Percentiles rank a stretch among this genome's conserved stretches.
These are phyloP conservation scores for Plotosus lineatus DNA, from an alignment of 2,113 vertebrate genomes.

Conservation along the genomic window DNA sequence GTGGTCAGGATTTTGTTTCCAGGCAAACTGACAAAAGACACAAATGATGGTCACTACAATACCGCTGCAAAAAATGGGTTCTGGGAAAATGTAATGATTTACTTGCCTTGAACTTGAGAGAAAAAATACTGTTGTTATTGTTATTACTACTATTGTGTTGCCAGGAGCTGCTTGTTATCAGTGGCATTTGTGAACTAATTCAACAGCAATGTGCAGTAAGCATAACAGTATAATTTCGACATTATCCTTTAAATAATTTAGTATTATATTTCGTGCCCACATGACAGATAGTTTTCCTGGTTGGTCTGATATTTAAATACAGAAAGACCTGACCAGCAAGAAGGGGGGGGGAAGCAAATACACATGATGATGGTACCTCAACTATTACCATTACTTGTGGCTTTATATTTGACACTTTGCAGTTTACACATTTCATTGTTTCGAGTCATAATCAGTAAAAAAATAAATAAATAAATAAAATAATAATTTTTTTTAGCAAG, in stretches of 20 bases:
- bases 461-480: too few species aligned
- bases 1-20: too few species aligned
- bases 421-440: neutral
- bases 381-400: neutral
- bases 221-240: neutral
- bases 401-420: neutral
- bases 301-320: neutral
- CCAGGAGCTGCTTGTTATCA: neutral
- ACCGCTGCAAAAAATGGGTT: too few species aligned
- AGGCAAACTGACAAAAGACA: too few species aligned
- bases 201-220: neutral
- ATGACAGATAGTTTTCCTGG: neutral
- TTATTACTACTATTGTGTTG: neutral
- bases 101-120: neutral
- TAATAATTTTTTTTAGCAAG: too few species aligned
- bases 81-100: too few species aligned
- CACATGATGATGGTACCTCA: too few species aligned
- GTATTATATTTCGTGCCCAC: too few species aligned
- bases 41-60: too few species aligned
- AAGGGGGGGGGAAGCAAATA: too few species aligned
- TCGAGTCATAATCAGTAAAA: too few species aligned
- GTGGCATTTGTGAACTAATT: neutral
- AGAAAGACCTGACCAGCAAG: too few species aligned
- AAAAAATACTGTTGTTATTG: neutral
- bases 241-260: neutral